Percentiles rank a stretch among this genome's conserved stretches.
These are phyloP conservation scores for Lophius americanus DNA, from an alignment of 2,797 vertebrate species.

Conservation along the genomic window DNA sequence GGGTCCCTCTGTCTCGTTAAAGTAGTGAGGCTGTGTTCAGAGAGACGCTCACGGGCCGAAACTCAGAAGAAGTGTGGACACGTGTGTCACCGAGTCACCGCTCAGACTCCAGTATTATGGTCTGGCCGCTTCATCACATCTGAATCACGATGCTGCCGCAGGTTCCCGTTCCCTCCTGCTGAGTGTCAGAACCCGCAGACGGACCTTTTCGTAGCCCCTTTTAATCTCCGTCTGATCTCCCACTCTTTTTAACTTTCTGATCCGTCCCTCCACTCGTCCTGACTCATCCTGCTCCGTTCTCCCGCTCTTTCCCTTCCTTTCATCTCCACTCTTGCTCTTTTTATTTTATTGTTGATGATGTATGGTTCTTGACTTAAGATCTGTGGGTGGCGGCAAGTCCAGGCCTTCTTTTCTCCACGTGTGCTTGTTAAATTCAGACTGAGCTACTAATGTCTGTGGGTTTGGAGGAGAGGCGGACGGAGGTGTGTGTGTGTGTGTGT, in stretches of 20 bases:
- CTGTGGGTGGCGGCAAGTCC: constrained; percentile 10
- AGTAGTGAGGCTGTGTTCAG: constrained; percentile 66
- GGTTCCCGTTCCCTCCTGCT: not conserved
- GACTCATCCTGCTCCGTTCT: constrained; percentile 28
- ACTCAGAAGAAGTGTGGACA: constrained; percentile 42
- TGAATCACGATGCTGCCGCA: not conserved
- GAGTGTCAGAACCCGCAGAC: not conserved
- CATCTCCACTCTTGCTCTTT: constrained; percentile 36
- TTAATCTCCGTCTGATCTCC: constrained; percentile 43
- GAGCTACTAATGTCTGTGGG: not conserved
- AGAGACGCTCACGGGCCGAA: constrained; percentile 38
- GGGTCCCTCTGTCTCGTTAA: constrained; percentile 58
- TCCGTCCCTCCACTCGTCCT: constrained; percentile 18
- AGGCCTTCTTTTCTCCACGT: constrained; percentile 31
- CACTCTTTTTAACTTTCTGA: constrained; percentile 7
- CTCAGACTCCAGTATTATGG: not conserved
- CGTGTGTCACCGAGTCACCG: constrained; percentile 31
- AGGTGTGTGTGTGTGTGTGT: constrained; percentile 11
- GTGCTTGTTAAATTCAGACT: constrained; percentile 19
- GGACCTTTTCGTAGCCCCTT: constrained; percentile 15
- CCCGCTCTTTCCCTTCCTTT: constrained; percentile 48
- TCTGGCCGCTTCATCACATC: not conserved
- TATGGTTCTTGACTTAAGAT: constrained; percentile 11
- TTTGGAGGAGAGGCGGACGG: too few species aligned
- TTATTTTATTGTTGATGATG: constrained; percentile 2